phyloP scores from a whole-genome alignment of 1,140 invertebrate species.

The Heliconius eleuchia region DNA sequence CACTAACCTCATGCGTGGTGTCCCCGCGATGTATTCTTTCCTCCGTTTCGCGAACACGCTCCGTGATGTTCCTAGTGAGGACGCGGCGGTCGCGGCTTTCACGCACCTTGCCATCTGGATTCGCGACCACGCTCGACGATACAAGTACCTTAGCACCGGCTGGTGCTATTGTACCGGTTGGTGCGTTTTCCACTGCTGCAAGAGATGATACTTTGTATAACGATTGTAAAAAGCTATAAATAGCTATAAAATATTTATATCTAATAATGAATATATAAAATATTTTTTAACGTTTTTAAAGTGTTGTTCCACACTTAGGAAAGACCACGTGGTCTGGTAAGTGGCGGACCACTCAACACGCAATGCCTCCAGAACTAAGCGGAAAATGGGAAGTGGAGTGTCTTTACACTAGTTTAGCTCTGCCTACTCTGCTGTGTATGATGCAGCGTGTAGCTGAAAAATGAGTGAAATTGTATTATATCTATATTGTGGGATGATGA shows the following conservation, averaged over 20 bases:
- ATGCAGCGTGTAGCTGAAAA: too few relatives aligned
- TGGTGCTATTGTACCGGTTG: conserved; percentile 66
- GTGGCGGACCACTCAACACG: too few relatives aligned
- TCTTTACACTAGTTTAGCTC: too few relatives aligned
- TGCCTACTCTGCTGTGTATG: too few relatives aligned
- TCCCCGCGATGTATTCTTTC: conserved; percentile 91
- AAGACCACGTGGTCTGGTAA: too few relatives aligned
- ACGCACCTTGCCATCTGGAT: conserved; percentile 87
- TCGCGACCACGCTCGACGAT: conserved; percentile 83
- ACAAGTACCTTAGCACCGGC: conserved; percentile 81
- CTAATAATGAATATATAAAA: background rate
- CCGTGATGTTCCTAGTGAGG: conserved; percentile 90
- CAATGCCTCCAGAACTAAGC: too few relatives aligned
- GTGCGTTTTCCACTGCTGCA: conserved; percentile 66
- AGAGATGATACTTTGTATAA: background rate
- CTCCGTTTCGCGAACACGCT: conserved; percentile 90
- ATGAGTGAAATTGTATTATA: background rate
- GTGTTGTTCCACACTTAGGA: too few relatives aligned
- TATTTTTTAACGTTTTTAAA: too few relatives aligned
- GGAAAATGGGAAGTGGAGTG: too few relatives aligned
- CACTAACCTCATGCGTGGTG: conserved; percentile 90
- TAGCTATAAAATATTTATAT: too few relatives aligned
- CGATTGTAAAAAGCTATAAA: too few relatives aligned
- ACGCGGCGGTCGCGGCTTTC: conserved; percentile 90
- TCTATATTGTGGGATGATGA: background rate